Conservation (phyloP, 2,113 vertebrate genomes). For the Nycticryphes semicollaris region DNA sequence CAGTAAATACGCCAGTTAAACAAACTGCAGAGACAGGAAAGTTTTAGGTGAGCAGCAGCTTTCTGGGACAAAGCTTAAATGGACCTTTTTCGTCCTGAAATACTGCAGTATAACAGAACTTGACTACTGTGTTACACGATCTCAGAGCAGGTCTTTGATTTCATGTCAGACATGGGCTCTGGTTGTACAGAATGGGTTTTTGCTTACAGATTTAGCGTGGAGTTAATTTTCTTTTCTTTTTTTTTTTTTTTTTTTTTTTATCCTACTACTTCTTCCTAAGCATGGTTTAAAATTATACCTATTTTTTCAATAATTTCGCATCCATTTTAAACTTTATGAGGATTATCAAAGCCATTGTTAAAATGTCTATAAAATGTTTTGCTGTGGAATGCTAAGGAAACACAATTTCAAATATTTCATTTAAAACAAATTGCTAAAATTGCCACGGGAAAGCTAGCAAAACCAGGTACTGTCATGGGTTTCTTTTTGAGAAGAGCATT, state of each 20-base stretch:
- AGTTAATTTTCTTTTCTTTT: not conserved
- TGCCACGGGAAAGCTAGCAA: not conserved
- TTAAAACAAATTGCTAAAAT: not conserved
- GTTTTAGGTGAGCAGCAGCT: not conserved
- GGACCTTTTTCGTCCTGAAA: not conserved
- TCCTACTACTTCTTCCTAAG: not conserved
- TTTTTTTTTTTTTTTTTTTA: not conserved
- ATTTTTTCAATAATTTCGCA: not conserved
- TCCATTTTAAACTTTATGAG: not conserved
- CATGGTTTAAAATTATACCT: not conserved
- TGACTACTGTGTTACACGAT: not conserved
- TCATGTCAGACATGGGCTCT: not conserved
- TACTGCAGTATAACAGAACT: not conserved
- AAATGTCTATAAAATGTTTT: not conserved
- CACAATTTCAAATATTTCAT: not conserved
- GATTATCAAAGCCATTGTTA: not conserved
- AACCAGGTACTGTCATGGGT: not conserved
- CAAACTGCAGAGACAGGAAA: not conserved
- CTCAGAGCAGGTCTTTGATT: not conserved
- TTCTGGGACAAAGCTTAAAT: not conserved
- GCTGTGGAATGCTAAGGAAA: not conserved
- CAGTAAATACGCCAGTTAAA: not conserved
- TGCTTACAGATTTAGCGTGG: not conserved
- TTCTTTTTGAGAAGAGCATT: not conserved
- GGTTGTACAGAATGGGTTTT: not conserved